Conservation (phyloP, 2,888 invertebrate genomes). For the Idaea dimidiata region DNA sequence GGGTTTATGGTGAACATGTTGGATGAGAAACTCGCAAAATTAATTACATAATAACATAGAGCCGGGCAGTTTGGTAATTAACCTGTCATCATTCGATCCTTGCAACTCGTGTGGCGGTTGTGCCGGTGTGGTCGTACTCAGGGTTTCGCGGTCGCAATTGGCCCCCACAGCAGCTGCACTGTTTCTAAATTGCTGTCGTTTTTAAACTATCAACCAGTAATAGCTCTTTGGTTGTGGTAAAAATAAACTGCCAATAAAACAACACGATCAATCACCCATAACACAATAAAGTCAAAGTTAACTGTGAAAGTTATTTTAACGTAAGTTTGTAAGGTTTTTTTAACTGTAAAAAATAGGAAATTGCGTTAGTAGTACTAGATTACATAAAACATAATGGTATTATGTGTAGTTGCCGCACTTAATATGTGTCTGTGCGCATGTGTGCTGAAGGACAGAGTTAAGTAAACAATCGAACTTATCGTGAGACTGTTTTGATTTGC, state of each 20-base stretch:
- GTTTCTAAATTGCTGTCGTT: background rate
- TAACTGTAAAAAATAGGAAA: too few relatives aligned
- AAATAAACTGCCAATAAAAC: background rate
- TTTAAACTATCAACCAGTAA: background rate
- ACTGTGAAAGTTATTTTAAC: too few relatives aligned
- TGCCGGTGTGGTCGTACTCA: slow-evolving; percentile 20
- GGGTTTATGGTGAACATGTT: slow-evolving; percentile 7
- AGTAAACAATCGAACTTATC: slow-evolving; percentile 43
- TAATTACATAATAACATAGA: slow-evolving; percentile 37
- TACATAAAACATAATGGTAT: too few relatives aligned
- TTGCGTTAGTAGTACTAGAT: too few relatives aligned
- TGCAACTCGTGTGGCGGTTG: slow-evolving; percentile 41
- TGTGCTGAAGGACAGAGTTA: slow-evolving; percentile 36
- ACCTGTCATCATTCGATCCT: slow-evolving; percentile 51
- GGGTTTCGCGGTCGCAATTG: background rate
- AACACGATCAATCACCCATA: background rate
- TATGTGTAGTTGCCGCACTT: background rate
- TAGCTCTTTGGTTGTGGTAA: background rate
- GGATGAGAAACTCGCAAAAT: slow-evolving; percentile 36
- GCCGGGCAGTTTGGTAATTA: slow-evolving; percentile 38
- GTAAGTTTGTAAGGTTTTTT: too few relatives aligned
- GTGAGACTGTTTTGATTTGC: slow-evolving; percentile 57
- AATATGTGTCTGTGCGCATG: slow-evolving; percentile 30
- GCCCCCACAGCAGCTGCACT: background rate
- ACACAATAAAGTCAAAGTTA: too few relatives aligned